These are phyloP conservation scores for Apodemus sylvaticus DNA, from an alignment of 2,113 vertebrate genomes.

Conservation along the genomic window DNA sequence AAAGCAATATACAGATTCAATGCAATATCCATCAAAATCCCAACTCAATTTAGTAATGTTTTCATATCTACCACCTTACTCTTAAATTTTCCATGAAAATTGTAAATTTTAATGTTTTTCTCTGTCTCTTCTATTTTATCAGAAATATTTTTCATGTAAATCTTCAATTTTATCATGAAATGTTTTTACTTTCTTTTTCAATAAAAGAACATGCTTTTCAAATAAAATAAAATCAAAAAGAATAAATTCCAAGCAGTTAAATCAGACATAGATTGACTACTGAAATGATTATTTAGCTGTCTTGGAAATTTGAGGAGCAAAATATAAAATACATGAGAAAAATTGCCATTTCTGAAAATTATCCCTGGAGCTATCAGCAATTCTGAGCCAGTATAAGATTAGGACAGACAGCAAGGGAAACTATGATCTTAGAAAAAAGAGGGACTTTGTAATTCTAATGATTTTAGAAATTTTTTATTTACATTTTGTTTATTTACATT, in stretches of 20 bases:
- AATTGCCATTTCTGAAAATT: not conserved
- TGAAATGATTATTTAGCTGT: not conserved
- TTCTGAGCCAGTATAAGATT: not conserved
- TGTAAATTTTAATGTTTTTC: too few species aligned
- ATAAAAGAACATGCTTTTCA: too few species aligned
- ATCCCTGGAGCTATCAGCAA: not conserved
- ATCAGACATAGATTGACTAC: not conserved
- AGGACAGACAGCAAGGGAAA: not conserved
- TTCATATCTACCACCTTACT: too few species aligned
- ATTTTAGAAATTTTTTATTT: not conserved
- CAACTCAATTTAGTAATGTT: too few species aligned
- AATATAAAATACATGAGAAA: not conserved
- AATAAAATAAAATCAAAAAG: not conserved
- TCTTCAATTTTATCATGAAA: too few species aligned
- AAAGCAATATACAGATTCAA: too few species aligned
- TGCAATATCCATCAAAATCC: too few species aligned
- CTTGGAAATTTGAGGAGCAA: not conserved
- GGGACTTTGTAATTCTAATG: not conserved
- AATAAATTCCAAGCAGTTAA: not conserved
- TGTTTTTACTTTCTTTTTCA: too few species aligned
- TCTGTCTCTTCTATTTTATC: too few species aligned
- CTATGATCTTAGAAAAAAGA: not conserved
- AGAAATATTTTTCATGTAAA: too few species aligned
- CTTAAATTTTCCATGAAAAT: too few species aligned
- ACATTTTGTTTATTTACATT: not conserved